Base-by-base conservation (phyloP, 2,113 vertebrate species). In the Datnioides undecimradiatus region DNA sequence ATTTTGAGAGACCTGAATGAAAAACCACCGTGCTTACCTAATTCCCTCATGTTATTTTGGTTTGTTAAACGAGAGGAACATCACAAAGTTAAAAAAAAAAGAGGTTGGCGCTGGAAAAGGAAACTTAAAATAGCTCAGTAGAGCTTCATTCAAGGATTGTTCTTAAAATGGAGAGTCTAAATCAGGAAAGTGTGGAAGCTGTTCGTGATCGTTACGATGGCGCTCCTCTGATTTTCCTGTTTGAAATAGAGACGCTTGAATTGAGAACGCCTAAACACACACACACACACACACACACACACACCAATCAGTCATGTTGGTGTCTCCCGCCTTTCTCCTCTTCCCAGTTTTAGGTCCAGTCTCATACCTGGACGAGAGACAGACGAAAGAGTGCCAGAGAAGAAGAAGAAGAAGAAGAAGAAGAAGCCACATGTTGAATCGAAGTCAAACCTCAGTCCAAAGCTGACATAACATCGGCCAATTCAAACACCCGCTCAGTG, bases 401-500 rank as follows among this genome's bases (percentile, higher is more conserved):
- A 72, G 52, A 62, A 71, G 51, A 80, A 84, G 80, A 76, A 76
- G 77, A n/a, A n/a, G 59, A 51, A 72, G 52, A 62, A 71, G 51
- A 80, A 84, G 80, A 76, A 76, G 77, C 77, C 83, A 80, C 79
- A 75, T 80, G 74, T 83, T 85, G 76, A 69, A 78, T 71, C 16
- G 38, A 81, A 78, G 84, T 82, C 55, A 73, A 80, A 58, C 76
- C 45, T 64, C 69, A 12, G 25, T 82, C 87, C 85, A 88, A 84
- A 85, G 73, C 79, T 80, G 82, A 85, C 83, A 79, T 77, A 49
- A 73, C 71, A 51, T 58, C 25, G 31, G 79, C 85, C 88, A 88
- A 88, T 36, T 79, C 82, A 87, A 88, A 88, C 87, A 89, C 57
- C 65, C 75, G 87, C 70, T 82, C 54, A 8, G 65, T 74, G 67